Conservation (phyloP, 2,888 invertebrate species). For the Lithophane socia region DNA sequence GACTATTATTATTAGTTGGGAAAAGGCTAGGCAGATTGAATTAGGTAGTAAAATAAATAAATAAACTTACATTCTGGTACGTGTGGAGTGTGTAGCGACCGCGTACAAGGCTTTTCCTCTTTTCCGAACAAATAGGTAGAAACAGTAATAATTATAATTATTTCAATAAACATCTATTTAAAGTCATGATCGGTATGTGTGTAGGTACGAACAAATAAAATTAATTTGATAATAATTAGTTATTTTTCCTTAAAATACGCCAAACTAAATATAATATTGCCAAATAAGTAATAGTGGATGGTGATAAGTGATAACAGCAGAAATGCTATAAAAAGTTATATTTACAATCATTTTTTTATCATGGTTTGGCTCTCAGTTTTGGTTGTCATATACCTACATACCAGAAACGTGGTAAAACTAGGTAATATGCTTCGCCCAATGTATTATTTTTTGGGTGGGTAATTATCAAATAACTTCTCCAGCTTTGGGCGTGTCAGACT, state of each 20-base stretch:
- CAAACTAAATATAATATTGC: conserved; percentile 15
- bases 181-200: conserved; percentile 3
- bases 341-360: not conserved
- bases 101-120: conserved; percentile 32
- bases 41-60: not conserved
- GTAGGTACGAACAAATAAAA: conserved; percentile 6
- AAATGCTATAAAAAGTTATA: not conserved
- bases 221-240: conserved; percentile 45
- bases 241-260: conserved; percentile 41
- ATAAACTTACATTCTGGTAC: not conserved
- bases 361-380: not conserved
- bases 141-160: conserved; percentile 29
- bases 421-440: not conserved
- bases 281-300: not conserved
- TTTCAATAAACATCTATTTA: conserved; percentile 47
- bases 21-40: too few relatives aligned
- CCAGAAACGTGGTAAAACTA: not conserved
- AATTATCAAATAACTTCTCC: too few relatives aligned
- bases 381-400: too few relatives aligned
- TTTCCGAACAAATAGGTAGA: conserved; percentile 11
- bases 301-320: not conserved
- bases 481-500: too few relatives aligned
- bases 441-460: too few relatives aligned
- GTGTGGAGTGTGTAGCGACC: not conserved
- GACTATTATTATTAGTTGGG: too few relatives aligned